Percentiles rank a stretch among this genome's conserved stretches.
Conservation (phyloP, 2,113 vertebrate species). For the Oreochromis niloticus region DNA sequence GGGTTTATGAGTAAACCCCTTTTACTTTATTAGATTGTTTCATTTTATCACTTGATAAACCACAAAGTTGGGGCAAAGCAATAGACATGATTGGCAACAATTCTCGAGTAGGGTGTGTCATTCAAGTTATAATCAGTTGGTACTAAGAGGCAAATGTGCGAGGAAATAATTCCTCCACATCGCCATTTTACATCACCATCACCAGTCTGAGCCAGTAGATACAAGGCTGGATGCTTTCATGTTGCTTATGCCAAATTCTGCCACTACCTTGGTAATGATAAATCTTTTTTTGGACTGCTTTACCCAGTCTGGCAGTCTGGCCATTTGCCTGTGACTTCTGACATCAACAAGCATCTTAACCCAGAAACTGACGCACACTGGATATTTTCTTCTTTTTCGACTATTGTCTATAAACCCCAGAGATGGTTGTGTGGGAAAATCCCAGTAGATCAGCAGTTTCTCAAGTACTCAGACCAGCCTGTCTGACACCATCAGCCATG, state of each 20-base stretch:
- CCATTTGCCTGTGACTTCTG: neutral
- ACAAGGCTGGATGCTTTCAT: neutral
- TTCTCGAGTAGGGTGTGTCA: neutral
- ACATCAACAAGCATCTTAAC: neutral
- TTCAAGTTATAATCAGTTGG: neutral
- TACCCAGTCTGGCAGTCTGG: neutral
- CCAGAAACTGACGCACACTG: neutral
- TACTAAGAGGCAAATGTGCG: neutral
- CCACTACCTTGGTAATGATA: neutral
- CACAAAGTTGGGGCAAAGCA: neutral
- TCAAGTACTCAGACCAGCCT: neutral
- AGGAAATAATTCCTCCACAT: neutral
- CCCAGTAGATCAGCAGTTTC: neutral
- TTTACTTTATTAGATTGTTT: neutral
- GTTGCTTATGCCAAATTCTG: neutral
- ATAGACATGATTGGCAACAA: neutral
- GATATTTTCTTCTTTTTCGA: accelerated
- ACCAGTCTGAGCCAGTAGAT: neutral
- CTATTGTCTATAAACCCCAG: neutral
- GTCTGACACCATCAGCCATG: neutral
- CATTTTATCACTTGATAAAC: neutral
- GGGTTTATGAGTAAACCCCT: neutral
- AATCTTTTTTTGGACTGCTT: neutral
- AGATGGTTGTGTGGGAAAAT: neutral
- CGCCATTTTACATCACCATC: neutral